These are phyloP conservation scores for Synanthedon vespiformis DNA, from an alignment of 2,888 invertebrate species.

Conservation along the genomic window DNA sequence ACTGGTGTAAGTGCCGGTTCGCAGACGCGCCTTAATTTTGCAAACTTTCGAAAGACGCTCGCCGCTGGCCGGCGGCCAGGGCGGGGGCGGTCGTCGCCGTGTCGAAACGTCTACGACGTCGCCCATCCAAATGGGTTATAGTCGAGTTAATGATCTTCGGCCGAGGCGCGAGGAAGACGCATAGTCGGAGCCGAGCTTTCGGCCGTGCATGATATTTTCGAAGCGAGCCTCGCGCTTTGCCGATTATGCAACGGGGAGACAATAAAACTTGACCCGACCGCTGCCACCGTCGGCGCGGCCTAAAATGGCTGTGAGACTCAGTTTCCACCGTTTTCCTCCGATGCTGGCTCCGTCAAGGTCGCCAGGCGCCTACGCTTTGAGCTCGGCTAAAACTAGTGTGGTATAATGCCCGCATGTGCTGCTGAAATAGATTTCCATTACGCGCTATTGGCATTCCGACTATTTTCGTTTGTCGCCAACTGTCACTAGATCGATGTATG, in stretches of 20 bases:
- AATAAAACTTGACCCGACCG: constrained; percentile 63
- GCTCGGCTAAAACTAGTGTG: constrained; percentile 52
- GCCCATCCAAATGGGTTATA: constrained; percentile 58
- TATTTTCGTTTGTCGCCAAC: constrained; percentile 57
- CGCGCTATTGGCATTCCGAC: constrained; percentile 53
- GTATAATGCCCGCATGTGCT: constrained; percentile 39
- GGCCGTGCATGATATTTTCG: constrained; percentile 45
- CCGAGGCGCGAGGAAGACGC: constrained; percentile 33
- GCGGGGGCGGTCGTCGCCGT: constrained; percentile 42
- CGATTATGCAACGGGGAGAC: constrained; percentile 64
- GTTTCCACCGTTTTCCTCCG: constrained; percentile 52
- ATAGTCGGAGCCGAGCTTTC: constrained; percentile 17
- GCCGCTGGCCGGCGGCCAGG: constrained; percentile 39
- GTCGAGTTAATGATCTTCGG: constrained; percentile 58
- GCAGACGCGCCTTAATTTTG: constrained; percentile 31
- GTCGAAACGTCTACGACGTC: constrained; percentile 24
- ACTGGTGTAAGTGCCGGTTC: constrained; percentile 88
- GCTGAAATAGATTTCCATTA: constrained; percentile 58
- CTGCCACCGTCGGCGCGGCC: constrained; percentile 49
- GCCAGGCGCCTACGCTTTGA: constrained; percentile 61
- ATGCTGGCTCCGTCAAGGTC: constrained; percentile 54
- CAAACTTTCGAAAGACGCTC: constrained; percentile 26
- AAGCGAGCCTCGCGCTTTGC: constrained; percentile 27
- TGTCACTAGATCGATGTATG: constrained; percentile 21
- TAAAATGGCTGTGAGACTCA: constrained; percentile 66